phyloP scores from a whole-genome alignment of 2,797 vertebrate genomes.

The Typhlichthys eigenmanni region DNA sequence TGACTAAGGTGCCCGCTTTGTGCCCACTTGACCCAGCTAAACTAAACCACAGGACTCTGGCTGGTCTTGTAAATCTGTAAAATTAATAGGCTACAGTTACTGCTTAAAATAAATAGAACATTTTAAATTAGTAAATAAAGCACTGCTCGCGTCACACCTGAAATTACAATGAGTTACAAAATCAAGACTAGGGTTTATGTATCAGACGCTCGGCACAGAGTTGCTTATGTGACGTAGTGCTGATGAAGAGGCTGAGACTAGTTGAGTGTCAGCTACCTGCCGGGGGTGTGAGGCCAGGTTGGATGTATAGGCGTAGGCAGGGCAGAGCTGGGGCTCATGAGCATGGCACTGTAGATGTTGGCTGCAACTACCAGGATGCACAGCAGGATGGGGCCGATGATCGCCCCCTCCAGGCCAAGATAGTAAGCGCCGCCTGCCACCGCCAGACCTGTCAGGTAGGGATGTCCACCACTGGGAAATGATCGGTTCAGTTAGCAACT shows the following conservation, averaged over 20 bases:
- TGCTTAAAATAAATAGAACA: too few relatives aligned
- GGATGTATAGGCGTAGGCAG: slow-evolving; percentile 85
- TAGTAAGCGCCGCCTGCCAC: slow-evolving; percentile 97
- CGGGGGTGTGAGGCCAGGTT: slow-evolving; percentile 79
- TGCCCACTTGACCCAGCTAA: too few relatives aligned
- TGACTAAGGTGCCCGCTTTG: background rate
- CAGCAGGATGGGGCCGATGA: slow-evolving; percentile 96
- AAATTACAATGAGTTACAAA: too few relatives aligned
- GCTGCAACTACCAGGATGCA: slow-evolving; percentile 97
- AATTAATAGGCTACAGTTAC: too few relatives aligned
- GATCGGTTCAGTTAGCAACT: background rate
- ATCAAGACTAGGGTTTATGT: background rate
- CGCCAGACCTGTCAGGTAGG: slow-evolving; percentile 94
- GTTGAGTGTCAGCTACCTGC: slow-evolving; percentile 68
- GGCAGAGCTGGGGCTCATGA: slow-evolving; percentile 91
- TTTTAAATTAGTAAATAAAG: too few relatives aligned
- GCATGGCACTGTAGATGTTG: slow-evolving; percentile 98
- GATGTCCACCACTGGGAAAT: slow-evolving; percentile 88
- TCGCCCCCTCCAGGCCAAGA: slow-evolving; percentile 94
- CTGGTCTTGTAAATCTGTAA: too few relatives aligned
- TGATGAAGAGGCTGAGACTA: too few relatives aligned
- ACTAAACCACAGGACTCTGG: background rate
- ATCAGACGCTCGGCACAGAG: too few relatives aligned
- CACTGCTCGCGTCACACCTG: too few relatives aligned
- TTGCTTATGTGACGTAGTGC: too few relatives aligned